Base-by-base conservation (phyloP, 1,140 invertebrate species). In the Globodera ellingtonae region DNA sequence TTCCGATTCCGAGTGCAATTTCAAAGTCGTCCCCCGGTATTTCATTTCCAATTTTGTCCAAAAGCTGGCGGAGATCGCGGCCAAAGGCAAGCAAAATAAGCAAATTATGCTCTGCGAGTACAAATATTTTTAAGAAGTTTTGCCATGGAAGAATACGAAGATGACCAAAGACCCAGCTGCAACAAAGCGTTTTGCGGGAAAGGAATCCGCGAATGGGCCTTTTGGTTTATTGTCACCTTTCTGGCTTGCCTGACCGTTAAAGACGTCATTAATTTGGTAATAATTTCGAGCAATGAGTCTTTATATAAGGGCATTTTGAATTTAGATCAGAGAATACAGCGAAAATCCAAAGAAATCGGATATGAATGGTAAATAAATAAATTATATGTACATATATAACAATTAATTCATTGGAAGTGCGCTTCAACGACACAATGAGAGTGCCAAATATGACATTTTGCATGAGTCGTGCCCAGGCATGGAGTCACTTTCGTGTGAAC, bases 201-300 rank as follows among this genome's bases (percentile, higher is more conserved):
- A 80, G 80, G 77, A 69, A 75, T 87, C 44, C 79, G 80, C 65
- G 81, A 88, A 74, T 86, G 82, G 71, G 86, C 82, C 13, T 88
- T 89, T 76, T 86, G 87, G 79, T 84, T 89, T 66, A 89, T 89
- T 52, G 84, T 89, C 70, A 82, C 82, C 24, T 85, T 89, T 67
- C 56, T 89, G 13, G 87, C 87, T 15, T 82, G 79, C 52, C 77
- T 89, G 46, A 89, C 87, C 4, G 67, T 89, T 15, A 86, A 88
- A 74, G 87, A 89, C 75, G 86, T 89, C 15, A 66, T 84, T 24
- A 80, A 85, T 15, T 78, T 89, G 81, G 87, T 88, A 79, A 82
- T 75, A 81, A 56, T 78, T 65, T 77, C 24, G 35, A 35, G 3
- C 35, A 3, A 35, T 35, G 3, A 35, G 35, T 35, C 35, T 2